Conservation (phyloP, 35 echinoderm and acorn worm species). For the Apostichopus californicus region DNA sequence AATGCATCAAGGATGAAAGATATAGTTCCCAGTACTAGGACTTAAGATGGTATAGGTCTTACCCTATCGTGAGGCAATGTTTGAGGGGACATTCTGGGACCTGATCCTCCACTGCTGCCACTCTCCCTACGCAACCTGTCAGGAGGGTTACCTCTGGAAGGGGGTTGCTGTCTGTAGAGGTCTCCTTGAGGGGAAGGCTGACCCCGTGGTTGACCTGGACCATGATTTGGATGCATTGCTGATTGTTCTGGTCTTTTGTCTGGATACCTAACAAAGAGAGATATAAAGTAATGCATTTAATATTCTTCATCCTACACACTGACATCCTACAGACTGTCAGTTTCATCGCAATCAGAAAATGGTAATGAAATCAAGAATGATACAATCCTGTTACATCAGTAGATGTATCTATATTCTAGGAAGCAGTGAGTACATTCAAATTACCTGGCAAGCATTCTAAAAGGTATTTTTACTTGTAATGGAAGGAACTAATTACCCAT, state of each 20-base stretch:
- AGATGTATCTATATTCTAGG: too few relatives aligned
- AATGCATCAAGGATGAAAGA: too few relatives aligned
- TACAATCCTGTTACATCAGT: too few relatives aligned
- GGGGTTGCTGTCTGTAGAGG: slow-evolving; percentile 37
- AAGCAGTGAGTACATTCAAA: too few relatives aligned
- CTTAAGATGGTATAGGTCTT: not conserved
- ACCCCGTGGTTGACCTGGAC: slow-evolving; percentile 37
- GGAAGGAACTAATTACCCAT: too few relatives aligned
- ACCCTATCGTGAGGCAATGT: slow-evolving; percentile 45
- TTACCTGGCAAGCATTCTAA: too few relatives aligned
- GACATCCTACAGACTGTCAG: too few relatives aligned
- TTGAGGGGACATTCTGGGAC: slow-evolving; percentile 53
- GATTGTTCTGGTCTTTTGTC: slow-evolving; percentile 58
- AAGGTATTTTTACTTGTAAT: too few relatives aligned
- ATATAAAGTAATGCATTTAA: not conserved
- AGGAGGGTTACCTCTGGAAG: slow-evolving; percentile 12
- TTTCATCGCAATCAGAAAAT: too few relatives aligned
- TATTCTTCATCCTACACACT: not conserved
- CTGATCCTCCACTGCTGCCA: slow-evolving; percentile 66
- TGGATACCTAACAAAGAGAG: slow-evolving; percentile 32
- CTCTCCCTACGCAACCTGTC: slow-evolving; percentile 47
- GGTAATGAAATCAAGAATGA: too few relatives aligned
- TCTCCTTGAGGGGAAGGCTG: slow-evolving; percentile 19
- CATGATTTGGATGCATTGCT: slow-evolving; percentile 41
- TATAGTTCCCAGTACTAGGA: too few relatives aligned